A percentile compares a stretch with the other conserved stretches of the same genome.
phyloP scores from a whole-genome alignment of 2,113 vertebrate genomes.

The Fulica atra region DNA sequence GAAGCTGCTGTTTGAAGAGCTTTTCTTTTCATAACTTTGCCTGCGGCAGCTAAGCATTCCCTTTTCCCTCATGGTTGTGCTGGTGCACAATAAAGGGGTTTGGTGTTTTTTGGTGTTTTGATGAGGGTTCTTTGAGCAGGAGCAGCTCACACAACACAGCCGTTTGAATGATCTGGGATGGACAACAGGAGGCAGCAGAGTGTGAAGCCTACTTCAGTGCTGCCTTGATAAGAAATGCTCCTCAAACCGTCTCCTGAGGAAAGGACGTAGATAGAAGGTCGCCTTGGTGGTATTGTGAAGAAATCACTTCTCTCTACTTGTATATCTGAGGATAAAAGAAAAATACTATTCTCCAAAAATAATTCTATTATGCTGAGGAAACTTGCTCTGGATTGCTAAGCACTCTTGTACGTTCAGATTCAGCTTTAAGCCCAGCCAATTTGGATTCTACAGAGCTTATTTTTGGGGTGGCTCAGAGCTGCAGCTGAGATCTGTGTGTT shows the following conservation, averaged over 20 bases:
- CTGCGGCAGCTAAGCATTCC: not conserved
- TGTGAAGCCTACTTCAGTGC: not conserved
- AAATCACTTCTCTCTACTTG: not conserved
- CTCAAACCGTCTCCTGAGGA: accelerated
- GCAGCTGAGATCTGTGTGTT: not conserved
- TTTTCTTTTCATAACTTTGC: not conserved
- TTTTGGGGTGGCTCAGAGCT: not conserved
- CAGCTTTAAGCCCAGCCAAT: not conserved
- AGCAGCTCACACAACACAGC: accelerated
- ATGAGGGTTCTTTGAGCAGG: not conserved
- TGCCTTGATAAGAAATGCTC: not conserved
- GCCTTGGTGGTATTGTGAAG: not conserved
- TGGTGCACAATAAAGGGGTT: not conserved
- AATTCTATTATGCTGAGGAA: not conserved
- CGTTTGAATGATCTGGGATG: not conserved
- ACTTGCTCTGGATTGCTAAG: not conserved
- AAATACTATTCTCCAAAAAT: not conserved
- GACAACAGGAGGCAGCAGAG: constrained; percentile 38
- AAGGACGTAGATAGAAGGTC: not conserved
- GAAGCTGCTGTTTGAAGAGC: not conserved
- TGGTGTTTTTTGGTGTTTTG: not conserved
- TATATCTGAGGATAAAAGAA: not conserved
- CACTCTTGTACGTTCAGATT: not conserved
- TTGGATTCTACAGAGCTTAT: not conserved
- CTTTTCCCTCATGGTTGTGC: not conserved